Evolutionary conservation across 2,113 vertebrate species (phyloP).

Genomic region (Paradisaea rubra): DNA sequence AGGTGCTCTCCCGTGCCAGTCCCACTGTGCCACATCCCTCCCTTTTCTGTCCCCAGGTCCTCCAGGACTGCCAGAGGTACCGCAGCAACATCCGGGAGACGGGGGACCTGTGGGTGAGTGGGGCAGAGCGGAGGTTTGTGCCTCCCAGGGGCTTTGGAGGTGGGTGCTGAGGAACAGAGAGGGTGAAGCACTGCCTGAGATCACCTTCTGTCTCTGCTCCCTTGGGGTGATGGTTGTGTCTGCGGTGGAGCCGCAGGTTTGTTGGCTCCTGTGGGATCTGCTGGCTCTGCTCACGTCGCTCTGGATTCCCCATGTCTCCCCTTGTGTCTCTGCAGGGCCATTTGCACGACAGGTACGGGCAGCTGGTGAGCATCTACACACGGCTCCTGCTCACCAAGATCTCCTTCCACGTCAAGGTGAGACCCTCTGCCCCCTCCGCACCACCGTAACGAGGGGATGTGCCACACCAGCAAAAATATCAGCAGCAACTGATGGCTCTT

Average conservation of each 20-base stretch:
- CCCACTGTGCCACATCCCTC: background rate
- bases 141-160: background rate
- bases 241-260: accelerated
- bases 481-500: background rate
- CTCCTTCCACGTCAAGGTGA: slow-evolving; percentile 90
- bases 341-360: slow-evolving; percentile 86
- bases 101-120: slow-evolving; percentile 88
- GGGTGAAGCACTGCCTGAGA: background rate
- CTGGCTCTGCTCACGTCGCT: accelerated
- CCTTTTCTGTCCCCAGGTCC: slow-evolving; percentile 67
- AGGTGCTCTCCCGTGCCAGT: accelerated
- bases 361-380: slow-evolving; percentile 84
- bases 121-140: accelerated
- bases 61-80: slow-evolving; percentile 94
- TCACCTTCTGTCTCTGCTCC: background rate
- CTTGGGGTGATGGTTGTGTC: background rate
- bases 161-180: accelerated
- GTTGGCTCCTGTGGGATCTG: accelerated
- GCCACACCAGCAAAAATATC: accelerated
- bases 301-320: accelerated
- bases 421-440: background rate
- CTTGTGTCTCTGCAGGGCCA: slow-evolving; percentile 70
- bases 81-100: slow-evolving; percentile 87
- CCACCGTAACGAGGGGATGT: accelerated
- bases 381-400: slow-evolving; percentile 88